Evolutionary conservation across 2,113 vertebrate species (phyloP).

Genomic region (Nesogale talazaci): DNA sequence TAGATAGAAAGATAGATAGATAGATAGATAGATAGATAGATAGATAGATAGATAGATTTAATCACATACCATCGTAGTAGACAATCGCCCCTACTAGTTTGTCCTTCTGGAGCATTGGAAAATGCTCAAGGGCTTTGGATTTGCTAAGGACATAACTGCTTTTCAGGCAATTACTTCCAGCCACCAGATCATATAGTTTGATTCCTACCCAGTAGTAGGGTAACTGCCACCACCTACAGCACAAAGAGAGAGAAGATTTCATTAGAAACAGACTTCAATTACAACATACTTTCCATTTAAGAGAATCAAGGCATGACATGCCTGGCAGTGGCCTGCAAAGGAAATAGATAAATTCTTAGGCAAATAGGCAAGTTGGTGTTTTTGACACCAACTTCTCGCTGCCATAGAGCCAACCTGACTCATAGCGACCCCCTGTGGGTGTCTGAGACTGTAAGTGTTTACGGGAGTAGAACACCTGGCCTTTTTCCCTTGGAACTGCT

Average conservation of each 20-base stretch:
- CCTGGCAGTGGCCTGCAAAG: not conserved
- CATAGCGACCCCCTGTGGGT: no score
- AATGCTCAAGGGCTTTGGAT: slow-evolving; percentile 93
- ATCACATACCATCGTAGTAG: slow-evolving; percentile 96
- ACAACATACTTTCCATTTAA: not conserved
- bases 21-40: no score
- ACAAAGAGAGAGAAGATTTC: not conserved
- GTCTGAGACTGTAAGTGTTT: no score
- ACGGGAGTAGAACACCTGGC: no score
- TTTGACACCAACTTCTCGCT: not conserved
- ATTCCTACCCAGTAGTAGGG: slow-evolving; percentile 99
- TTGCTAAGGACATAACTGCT: slow-evolving; percentile 97
- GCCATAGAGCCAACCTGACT: no score
- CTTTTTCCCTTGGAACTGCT: no score
- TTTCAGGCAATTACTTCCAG: slow-evolving; percentile 94
- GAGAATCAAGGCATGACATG: slow-evolving; percentile 13
- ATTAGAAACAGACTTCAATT: slow-evolving; percentile 49
- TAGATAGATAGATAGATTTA: no score
- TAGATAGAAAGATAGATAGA: no score
- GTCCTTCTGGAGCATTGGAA: slow-evolving; percentile 97
- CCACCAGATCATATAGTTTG: slow-evolving; percentile 97
- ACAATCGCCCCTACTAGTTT: slow-evolving; percentile 96
- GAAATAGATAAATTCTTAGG: no score
- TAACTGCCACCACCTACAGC: slow-evolving; percentile 97
- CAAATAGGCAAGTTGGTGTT: not conserved